Evolutionary conservation across 2,113 vertebrate species (phyloP), one percentile per base, ranked within the genome.

Genomic region (Poecile atricapillus): DNA sequence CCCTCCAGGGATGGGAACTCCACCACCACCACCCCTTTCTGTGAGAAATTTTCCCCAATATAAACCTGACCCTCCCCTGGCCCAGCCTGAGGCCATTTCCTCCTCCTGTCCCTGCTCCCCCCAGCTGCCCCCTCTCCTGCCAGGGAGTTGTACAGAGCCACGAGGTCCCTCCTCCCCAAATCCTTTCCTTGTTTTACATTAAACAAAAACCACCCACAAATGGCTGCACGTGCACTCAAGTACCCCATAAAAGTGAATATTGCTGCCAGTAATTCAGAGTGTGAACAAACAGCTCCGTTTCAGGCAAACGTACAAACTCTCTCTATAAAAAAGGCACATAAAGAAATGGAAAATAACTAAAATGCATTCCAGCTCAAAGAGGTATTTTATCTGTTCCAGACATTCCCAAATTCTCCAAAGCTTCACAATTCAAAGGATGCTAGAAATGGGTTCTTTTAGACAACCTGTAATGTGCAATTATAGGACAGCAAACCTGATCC

Each of bases 1-100:
- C 8, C 13, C 43, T 7, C 7, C 24, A 53, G 27, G 47, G 11
- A 16, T 11, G 13, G 43, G 1, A 27, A 27, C 20, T 39, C 21
- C 10, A 28, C 2, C 6, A 28, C 2, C 14, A 60, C 4, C 5
- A 11, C 2, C 7, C 7, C 24, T 37, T 15, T 22, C 41, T 7
- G 3, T 2, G 3, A 59, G 35, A 9, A 30, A 9, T 27, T 16
- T 4, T 10, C 55, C 65, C 44, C 6, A 22, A 44, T 2, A 12
- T 25, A 31, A 6, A 1, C 0, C 20, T 23, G 5, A 23, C 0
- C 3, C 37, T 52, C 2, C 43, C 43, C 15, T 24, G n/a, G 35
- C 0, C 0, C 41, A 73, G 3, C 15, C 1, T 60, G 18, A 31
- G 60, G 55, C 30, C 1, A 0, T 19, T 52, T 1, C 43, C 21